These are phyloP conservation scores for Bolinopsis microptera DNA, from an alignment of 37 sponge, comb jelly and placozoan genomes.

Conservation along the genomic window DNA sequence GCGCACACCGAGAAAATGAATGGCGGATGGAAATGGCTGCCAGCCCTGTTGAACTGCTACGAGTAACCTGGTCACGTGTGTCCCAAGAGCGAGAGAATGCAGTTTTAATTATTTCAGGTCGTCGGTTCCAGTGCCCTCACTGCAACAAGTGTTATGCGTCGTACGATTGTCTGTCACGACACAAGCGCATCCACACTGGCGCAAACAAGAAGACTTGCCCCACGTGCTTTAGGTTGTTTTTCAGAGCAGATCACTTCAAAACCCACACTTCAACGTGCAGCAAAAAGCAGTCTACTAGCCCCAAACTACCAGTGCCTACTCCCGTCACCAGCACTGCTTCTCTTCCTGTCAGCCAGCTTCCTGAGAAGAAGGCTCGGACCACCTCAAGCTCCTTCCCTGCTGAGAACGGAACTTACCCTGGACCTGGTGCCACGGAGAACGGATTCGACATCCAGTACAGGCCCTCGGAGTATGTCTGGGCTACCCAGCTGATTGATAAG, in stretches of 20 bases:
- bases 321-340: not conserved
- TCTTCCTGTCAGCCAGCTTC: not conserved
- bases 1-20: not conserved
- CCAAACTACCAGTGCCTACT: not conserved
- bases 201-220: constrained; percentile 65
- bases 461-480: constrained; percentile 23
- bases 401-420: not conserved
- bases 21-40: not conserved
- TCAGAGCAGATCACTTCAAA: constrained; percentile 61
- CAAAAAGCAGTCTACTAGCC: constrained; percentile 1
- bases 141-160: constrained; percentile 64
- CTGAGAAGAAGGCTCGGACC: not conserved
- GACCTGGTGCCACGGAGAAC: not conserved
- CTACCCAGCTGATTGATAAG: not conserved
- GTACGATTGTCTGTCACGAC: constrained; percentile 49
- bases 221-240: constrained; percentile 30
- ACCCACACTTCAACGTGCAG: constrained; percentile 21
- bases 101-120: constrained; percentile 15
- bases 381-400: not conserved
- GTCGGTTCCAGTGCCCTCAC: constrained; percentile 60
- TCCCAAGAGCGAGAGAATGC: not conserved
- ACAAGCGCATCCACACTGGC: constrained; percentile 65
- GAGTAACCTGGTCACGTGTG: not conserved
- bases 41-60: not conserved
- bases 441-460: constrained; percentile 21